These are phyloP conservation scores for Pararge aegeria DNA, from an alignment of 1,140 invertebrate species.

Conservation along the genomic window DNA sequence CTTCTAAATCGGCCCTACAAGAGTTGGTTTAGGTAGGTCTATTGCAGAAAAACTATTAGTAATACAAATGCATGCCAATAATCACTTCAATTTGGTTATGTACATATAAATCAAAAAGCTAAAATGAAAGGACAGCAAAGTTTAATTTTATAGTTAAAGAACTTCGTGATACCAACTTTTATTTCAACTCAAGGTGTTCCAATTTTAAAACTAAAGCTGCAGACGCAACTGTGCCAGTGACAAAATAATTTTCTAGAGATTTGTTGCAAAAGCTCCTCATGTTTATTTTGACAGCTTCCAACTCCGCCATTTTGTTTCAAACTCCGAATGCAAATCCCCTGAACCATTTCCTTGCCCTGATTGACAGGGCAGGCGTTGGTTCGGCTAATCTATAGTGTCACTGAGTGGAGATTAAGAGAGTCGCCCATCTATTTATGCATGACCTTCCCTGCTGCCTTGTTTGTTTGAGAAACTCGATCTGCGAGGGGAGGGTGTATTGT, in stretches of 20 bases:
- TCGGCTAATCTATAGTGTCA: constrained; percentile 54
- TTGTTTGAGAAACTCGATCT: constrained; percentile 4
- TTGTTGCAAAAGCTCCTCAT: constrained; percentile 1
- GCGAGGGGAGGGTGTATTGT: constrained; percentile 13
- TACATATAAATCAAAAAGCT: too few relatives aligned
- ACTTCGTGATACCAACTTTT: too few relatives aligned
- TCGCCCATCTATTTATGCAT: constrained; percentile 33
- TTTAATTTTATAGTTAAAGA: too few relatives aligned
- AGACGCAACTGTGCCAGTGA: background rate
- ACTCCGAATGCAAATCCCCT: constrained; percentile 21
- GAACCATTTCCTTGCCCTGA: constrained; percentile 35
- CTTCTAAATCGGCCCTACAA: too few relatives aligned
- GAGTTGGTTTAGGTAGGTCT: too few relatives aligned
- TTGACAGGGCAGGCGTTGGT: constrained; percentile 49
- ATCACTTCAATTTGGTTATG: too few relatives aligned
- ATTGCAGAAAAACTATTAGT: too few relatives aligned
- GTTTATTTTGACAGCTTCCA: constrained; percentile 5
- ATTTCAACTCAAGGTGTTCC: background rate
- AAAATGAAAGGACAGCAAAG: too few relatives aligned
- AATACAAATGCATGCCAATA: too few relatives aligned
- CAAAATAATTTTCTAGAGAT: constrained; percentile 6
- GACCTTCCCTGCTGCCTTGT: constrained; percentile 26
- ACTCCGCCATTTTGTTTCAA: constrained; percentile 14
- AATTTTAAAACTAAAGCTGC: constrained; percentile 2
- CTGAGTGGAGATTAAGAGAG: constrained; percentile 45